Conservation (phyloP, 2,888 invertebrate species). For the Caenorhabditis uteleia region DNA sequence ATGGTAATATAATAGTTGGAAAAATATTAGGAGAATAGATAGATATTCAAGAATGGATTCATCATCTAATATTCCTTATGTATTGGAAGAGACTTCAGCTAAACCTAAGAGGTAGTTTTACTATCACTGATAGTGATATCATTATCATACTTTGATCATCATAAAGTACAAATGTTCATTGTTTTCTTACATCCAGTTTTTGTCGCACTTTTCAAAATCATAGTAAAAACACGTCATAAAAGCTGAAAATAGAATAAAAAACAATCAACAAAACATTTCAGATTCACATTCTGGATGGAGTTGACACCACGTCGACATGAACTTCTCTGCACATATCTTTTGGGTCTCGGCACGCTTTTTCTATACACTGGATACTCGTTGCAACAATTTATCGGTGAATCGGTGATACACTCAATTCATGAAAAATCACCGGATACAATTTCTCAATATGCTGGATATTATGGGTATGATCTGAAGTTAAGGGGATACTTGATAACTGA, state of each 20-base stretch:
- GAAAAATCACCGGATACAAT: conserved; percentile 38
- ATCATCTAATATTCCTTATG: conserved; percentile 35
- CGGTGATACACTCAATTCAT: conserved; percentile 45
- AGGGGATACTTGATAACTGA: not conserved
- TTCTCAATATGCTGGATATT: conserved; percentile 45
- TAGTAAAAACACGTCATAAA: too few species aligned
- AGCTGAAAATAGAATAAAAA: too few species aligned
- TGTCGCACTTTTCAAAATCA: not conserved
- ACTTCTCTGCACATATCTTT: conserved; percentile 39
- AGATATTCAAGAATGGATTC: conserved; percentile 7
- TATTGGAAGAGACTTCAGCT: conserved; percentile 21
- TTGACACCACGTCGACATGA: conserved; percentile 50
- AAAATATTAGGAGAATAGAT: not conserved
- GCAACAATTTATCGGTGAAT: conserved; percentile 43
- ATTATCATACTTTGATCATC: too few species aligned
- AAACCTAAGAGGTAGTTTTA: conserved; percentile 32
- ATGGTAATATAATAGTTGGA: not conserved
- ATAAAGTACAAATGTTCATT: too few species aligned
- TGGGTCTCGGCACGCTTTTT: conserved; percentile 46
- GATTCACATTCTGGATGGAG: conserved; percentile 35
- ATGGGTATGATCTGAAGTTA: conserved; percentile 28
- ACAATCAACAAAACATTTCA: too few species aligned
- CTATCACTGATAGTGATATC: too few species aligned
- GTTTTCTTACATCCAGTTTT: not conserved
- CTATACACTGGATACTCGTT: conserved; percentile 42